These are phyloP conservation scores for Rhabdomys pumilio DNA, from an alignment of 2,797 vertebrate species.

Conservation along the genomic window DNA sequence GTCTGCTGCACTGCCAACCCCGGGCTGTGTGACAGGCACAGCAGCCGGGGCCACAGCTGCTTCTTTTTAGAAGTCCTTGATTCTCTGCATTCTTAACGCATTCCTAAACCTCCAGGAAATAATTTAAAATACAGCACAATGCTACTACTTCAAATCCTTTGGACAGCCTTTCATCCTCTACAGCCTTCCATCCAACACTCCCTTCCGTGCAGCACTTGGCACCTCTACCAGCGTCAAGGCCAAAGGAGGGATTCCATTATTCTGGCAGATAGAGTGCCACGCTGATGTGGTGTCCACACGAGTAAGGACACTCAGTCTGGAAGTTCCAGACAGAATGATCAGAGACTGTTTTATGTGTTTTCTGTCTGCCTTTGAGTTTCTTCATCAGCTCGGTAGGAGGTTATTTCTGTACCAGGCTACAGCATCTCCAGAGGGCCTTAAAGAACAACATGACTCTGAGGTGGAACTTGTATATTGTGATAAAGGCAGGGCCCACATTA, in stretches of 20 bases:
- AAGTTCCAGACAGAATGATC: neutral
- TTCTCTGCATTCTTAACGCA: constrained; percentile 74
- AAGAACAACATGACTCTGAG: neutral
- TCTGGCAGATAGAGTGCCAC: constrained; percentile 54
- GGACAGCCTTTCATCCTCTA: constrained; percentile 61
- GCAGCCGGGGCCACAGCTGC: constrained; percentile 53
- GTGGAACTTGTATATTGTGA: neutral
- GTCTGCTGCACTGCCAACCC: neutral
- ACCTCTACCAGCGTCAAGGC: constrained; percentile 51
- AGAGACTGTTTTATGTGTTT: neutral
- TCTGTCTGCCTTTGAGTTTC: constrained; percentile 51
- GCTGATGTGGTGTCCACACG: constrained; percentile 63
- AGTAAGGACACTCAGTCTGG: neutral
- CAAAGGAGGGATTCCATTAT: constrained; percentile 76
- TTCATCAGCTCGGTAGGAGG: neutral
- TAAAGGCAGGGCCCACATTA: neutral
- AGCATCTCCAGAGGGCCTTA: constrained; percentile 50
- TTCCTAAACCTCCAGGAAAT: constrained; percentile 84
- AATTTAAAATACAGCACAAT: constrained; percentile 71
- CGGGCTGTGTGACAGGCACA: neutral
- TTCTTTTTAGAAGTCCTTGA: constrained; percentile 54
- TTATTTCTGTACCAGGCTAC: constrained; percentile 15
- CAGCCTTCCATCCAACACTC: constrained; percentile 75
- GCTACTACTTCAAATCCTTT: constrained; percentile 61
- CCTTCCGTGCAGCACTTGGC: constrained; percentile 81